Evolutionary conservation across 2,888 invertebrate genomes (phyloP).

Genomic region (Ormyrus pomaceus): DNA sequence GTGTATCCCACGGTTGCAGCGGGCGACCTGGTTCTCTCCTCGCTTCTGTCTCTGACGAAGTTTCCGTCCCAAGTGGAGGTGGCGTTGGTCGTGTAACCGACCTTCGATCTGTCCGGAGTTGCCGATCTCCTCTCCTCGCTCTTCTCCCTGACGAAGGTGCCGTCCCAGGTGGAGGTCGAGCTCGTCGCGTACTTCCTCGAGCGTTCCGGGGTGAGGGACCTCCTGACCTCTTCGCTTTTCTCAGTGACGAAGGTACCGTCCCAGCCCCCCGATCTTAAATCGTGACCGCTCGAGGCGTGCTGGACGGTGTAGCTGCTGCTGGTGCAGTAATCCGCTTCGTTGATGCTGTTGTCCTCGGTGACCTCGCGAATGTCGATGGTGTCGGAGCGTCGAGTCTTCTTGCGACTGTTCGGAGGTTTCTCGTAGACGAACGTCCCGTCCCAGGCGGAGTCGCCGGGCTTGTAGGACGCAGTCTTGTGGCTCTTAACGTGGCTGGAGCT

Average conservation of each 20-base stretch:
- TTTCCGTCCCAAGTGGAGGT: constrained; percentile 77
- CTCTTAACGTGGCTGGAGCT: not conserved
- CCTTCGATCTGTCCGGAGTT: constrained; percentile 5
- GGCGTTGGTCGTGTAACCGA: constrained; percentile 58
- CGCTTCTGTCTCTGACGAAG: constrained; percentile 68
- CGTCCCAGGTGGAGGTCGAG: not conserved
- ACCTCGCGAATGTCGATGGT: constrained; percentile 66
- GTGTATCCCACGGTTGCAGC: too few species aligned
- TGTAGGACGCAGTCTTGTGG: constrained; percentile 55
- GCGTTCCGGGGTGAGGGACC: not conserved
- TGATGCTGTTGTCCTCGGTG: constrained; percentile 57
- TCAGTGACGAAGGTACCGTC: constrained; percentile 22
- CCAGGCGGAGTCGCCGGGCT: constrained; percentile 72
- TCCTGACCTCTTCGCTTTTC: not conserved
- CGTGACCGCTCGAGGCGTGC: constrained; percentile 21
- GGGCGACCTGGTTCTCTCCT: constrained; percentile 1
- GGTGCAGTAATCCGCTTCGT: constrained; percentile 46
- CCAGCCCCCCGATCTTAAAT: constrained; percentile 7
- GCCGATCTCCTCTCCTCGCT: not conserved
- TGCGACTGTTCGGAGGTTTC: not conserved
- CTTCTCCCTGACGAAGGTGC: not conserved
- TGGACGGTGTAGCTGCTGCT: constrained; percentile 36
- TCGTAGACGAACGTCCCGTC: constrained; percentile 68
- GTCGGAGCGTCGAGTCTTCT: constrained; percentile 56
- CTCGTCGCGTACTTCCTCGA: constrained; percentile 12